Base-by-base conservation (phyloP, 1,140 invertebrate genomes). In the Andrena cerasifolii region DNA sequence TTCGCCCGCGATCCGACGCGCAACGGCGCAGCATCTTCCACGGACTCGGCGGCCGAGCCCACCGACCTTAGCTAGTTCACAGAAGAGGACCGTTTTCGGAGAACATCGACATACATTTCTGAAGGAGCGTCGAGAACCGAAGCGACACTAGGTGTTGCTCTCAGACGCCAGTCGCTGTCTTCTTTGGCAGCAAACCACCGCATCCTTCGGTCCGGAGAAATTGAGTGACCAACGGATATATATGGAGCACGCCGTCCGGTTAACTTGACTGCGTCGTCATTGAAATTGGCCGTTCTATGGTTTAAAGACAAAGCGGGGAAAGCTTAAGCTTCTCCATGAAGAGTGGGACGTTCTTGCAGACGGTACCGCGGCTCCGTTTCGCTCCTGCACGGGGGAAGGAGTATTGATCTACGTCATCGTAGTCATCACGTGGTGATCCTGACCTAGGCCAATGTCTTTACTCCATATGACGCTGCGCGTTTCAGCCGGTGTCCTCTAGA, bases 391-490 rank as follows among this genome's bases (percentile, higher is more conserved):
- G 33, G 36, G 40, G 31, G 68, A 59, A 49, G 54, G 45, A 63
- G 73, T 8, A 26, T 68, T 53, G 40, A 36, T 58, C 63, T 54
- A 68, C 73, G 75, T 77, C 75, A 59, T 33, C 75, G 56, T 77
- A 59, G 66, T 71, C 75, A 36, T 77, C 75, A 61, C 66, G 66
- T 62, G 56, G 56, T 31, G 67, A 45, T 71, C 67, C 45, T 31
- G 67, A 77, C 67, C 75, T 62, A 71, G 66, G 56, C 54, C 75
- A 77, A 77, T 33, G 75, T 26, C 66, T 71, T 71, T 43, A 70
- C 56, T 66, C 54, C 45, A 6, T 71, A 71, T 71, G 75, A 70
- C 75, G 54, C 36, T 51, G 66, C 56, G 31, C 3, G 43, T 77
- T 77, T 70, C 74, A 24, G 54, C 14, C 74, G 45, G 43, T 59